A percentile compares a stretch with the other conserved stretches of the same genome.
phyloP scores from a whole-genome alignment of 2,888 invertebrate genomes.

The Hybos culiciformis region DNA sequence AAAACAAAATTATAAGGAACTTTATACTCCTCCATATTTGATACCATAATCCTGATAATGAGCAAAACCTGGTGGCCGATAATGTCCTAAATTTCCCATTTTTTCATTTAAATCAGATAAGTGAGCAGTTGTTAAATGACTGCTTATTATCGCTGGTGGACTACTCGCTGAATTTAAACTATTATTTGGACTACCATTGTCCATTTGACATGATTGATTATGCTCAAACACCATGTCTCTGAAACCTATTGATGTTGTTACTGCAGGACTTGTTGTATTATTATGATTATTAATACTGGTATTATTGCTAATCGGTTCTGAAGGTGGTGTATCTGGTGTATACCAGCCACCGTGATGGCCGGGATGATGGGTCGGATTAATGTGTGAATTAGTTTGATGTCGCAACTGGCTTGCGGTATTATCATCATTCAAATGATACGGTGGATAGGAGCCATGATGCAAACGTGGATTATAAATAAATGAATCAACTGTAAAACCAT shows the following conservation, averaged over 20 bases:
- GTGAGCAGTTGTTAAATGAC: conserved; percentile 30
- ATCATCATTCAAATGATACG: conserved; percentile 34
- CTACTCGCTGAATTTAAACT: conserved; percentile 35
- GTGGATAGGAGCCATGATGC: conserved; percentile 33
- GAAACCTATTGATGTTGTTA: conserved; percentile 21
- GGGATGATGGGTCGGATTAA: conserved; percentile 13
- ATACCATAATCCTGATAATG: conserved; percentile 37
- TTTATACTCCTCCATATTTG: conserved; percentile 31
- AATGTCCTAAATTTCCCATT: conserved; percentile 34
- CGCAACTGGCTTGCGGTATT: conserved; percentile 29
- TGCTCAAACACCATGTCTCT: conserved; percentile 37
- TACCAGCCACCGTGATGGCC: conserved; percentile 35
- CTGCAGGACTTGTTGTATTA: conserved; percentile 18
- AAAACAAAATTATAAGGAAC: neutral
- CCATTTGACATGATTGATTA: conserved; percentile 35
- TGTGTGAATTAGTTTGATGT: conserved; percentile 24
- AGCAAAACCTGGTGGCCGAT: conserved; percentile 29
- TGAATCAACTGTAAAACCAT: conserved; percentile 36
- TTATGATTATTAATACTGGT: too few relatives aligned
- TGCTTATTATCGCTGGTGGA: conserved; percentile 26
- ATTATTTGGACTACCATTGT: conserved; percentile 34
- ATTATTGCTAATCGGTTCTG: conserved; percentile 18
- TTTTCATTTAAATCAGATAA: conserved; percentile 30
- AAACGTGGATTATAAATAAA: conserved; percentile 35
- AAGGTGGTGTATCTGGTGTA: conserved; percentile 35